Evolutionary conservation across 2,797 vertebrate species (phyloP).

Genomic region (Chiroxiphia lanceolata): DNA sequence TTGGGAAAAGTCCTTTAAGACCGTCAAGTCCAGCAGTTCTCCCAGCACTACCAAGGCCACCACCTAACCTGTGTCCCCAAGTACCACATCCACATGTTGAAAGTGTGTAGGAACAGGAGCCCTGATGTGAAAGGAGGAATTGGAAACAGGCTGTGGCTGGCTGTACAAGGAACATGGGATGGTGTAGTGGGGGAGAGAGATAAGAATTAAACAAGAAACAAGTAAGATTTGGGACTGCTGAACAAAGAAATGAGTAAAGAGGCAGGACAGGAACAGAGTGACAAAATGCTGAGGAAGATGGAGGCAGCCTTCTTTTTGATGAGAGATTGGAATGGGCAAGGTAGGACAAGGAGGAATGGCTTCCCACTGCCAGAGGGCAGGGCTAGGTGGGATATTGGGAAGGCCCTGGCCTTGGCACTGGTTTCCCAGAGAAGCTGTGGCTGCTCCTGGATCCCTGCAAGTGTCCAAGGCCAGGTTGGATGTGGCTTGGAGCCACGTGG

Average conservation of each 20-base stretch:
- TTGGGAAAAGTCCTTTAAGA: not conserved
- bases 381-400: not conserved
- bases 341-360: not conserved
- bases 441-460: not conserved
- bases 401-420: not conserved
- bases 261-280: not conserved
- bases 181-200: not conserved
- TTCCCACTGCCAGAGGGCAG: not conserved
- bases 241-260: not conserved
- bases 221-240: not conserved
- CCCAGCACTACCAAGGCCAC: not conserved
- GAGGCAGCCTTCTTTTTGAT: not conserved
- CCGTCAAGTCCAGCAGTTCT: accelerated
- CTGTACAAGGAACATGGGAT: not conserved
- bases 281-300: not conserved
- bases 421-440: not conserved
- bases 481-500: accelerated
- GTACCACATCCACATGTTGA: accelerated
- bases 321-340: not conserved
- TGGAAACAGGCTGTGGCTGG: not conserved
- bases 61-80: accelerated
- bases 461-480: too few relatives aligned
- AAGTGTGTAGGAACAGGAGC: not conserved
- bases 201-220: not conserved
- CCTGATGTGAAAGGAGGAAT: not conserved